Evolutionary conservation across 2,113 vertebrate species (phyloP).

Genomic region (Buteo buteo): DNA sequence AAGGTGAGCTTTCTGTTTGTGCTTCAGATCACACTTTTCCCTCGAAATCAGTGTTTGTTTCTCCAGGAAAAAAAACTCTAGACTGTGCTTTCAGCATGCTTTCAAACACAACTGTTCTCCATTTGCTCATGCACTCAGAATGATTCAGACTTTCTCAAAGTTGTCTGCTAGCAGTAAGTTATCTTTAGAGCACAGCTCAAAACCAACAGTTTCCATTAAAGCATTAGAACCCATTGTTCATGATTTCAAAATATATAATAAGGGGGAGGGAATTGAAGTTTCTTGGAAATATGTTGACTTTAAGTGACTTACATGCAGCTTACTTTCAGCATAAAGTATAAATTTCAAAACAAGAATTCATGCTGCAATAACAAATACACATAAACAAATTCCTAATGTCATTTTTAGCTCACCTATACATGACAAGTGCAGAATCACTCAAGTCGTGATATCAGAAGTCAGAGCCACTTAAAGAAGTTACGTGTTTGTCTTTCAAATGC

Average conservation of each 20-base stretch:
- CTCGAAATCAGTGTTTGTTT: not conserved
- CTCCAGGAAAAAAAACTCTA: not conserved
- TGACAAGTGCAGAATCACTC: not conserved
- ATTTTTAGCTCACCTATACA: not conserved
- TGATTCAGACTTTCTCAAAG: not conserved
- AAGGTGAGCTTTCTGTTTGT: not conserved
- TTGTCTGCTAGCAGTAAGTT: not conserved
- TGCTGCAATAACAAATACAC: rapidly evolving
- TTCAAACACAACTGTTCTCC: not conserved
- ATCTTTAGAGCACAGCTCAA: not conserved
- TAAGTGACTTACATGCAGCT: not conserved
- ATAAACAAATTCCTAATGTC: not conserved
- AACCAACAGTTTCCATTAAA: not conserved
- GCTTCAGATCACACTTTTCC: not conserved
- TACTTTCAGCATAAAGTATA: not conserved
- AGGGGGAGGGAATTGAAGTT: not conserved
- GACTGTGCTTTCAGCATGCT: not conserved
- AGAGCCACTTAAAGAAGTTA: not conserved
- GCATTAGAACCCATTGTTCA: not conserved
- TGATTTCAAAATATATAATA: not conserved
- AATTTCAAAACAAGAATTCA: not conserved
- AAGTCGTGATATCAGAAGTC: not conserved
- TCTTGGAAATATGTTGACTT: not conserved
- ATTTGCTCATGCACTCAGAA: not conserved
- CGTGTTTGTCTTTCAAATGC: not conserved